These are phyloP conservation scores for Callocephalon fimbriatum DNA, from an alignment of 2,113 vertebrate species.

Conservation along the genomic window DNA sequence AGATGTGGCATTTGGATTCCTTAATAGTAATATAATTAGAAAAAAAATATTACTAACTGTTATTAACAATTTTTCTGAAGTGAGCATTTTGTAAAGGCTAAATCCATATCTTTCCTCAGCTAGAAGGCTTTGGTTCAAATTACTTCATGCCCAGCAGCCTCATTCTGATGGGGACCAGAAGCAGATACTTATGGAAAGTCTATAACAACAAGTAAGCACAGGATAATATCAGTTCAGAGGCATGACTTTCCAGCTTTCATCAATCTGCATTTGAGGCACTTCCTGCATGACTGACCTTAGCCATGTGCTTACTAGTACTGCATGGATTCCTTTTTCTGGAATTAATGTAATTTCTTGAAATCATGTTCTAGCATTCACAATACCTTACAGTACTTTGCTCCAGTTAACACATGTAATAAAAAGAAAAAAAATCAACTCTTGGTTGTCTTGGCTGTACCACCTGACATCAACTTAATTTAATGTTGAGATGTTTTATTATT, in stretches of 20 bases:
- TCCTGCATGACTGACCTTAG: not conserved
- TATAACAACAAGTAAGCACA: not conserved
- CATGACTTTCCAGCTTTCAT: not conserved
- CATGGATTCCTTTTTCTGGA: not conserved
- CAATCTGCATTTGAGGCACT: not conserved
- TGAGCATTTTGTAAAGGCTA: not conserved
- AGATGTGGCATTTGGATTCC: not conserved
- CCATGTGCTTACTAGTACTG: not conserved
- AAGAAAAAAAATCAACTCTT: not conserved
- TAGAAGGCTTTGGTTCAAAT: not conserved
- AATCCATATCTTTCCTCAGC: not conserved
- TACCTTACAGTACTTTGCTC: not conserved
- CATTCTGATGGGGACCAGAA: not conserved
- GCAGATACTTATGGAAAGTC: not conserved
- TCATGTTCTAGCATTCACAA: not conserved
- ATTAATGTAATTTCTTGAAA: not conserved
- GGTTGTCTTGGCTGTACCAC: not conserved
- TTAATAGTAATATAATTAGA: slow-evolving; percentile 15
- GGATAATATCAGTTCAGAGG: not conserved
- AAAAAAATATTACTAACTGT: not conserved
- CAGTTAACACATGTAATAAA: not conserved
- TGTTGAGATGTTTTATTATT: not conserved
- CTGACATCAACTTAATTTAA: not conserved
- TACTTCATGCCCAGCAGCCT: not conserved
- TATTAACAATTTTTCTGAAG: slow-evolving; percentile 10